Conservation (phyloP, 2,888 invertebrate species). For the Acanthoscelides obtectus region DNA sequence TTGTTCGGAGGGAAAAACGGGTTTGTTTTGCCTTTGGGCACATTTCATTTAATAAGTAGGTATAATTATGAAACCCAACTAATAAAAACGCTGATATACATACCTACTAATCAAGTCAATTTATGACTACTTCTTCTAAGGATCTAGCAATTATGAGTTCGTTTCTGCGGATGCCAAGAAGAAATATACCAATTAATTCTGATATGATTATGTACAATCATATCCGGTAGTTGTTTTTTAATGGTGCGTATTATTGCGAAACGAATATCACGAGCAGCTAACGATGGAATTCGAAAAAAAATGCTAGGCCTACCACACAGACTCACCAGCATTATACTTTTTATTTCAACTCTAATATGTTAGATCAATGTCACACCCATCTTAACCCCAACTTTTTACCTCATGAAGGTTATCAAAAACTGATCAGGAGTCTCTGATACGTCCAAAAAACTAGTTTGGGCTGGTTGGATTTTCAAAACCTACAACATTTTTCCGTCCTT, state of each 20-base stretch:
- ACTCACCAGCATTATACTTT: too few species aligned
- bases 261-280: neutral
- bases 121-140: neutral
- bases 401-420: too few species aligned
- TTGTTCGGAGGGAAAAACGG: neutral
- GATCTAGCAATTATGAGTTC: neutral
- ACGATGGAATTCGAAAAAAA: neutral
- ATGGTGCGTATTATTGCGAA: neutral
- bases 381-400: too few species aligned
- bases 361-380: too few species aligned
- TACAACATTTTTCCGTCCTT: too few species aligned
- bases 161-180: neutral
- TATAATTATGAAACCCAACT: neutral
- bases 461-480: too few species aligned
- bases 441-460: too few species aligned
- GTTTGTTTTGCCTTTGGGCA: neutral
- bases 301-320: too few species aligned
- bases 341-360: too few species aligned
- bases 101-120: neutral
- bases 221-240: neutral
- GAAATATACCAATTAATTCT: neutral
- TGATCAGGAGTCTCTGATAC: too few species aligned
- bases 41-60: neutral
- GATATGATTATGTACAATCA: neutral
- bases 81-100: neutral